Base-by-base conservation (phyloP, 2,888 invertebrate species). In the Drosophila austrosaltans region DNA sequence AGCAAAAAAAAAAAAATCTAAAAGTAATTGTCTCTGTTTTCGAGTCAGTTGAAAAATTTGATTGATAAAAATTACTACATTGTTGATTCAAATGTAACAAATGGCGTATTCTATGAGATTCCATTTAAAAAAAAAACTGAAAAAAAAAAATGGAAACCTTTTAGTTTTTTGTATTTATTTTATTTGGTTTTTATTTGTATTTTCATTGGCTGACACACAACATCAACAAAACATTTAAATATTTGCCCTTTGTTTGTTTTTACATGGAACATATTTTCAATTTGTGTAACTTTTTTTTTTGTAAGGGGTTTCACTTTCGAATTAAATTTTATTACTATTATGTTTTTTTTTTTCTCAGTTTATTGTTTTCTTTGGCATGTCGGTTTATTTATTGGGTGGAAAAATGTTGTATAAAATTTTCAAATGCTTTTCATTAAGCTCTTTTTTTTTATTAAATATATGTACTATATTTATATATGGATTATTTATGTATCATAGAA, bases 361-460 rank as follows among this genome's bases (percentile, higher is more conserved):
- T 36, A 36, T 36, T 36, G 36, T 36, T 48, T 56, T n/a, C 39
- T 63, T 68, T 63, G 7, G 42, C 61, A 66, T 75, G 5, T 67
- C 1, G 48, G 10, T 25, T 12, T 48, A 48, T 25, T 48, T 62
- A 74, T 39, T 59, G 42, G 48, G 58, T 59, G 25, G 12, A 53
- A 67, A 40, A 8, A 32, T 65, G 20, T 70, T 48, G 57, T 63
- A 67, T 59, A 69, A 64, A 79, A 63, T 58, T 25, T 61, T 56
- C 42, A 66, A 76, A 77, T 78, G 70, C 67, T 76, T 30, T 36
- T 40, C 16, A 42, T 57, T 64, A 74, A 76, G 82, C 76, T 82
- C 60, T 63, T 56, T 71, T 58, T 40, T 62, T 39, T 53, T 53
- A 22, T 59, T 56, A 20, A 32, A 40, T 42, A 16, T 48, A 28